Evolutionary conservation across 2,888 invertebrate species (phyloP).

Genomic region (Caenorhabditis doughertyi): DNA sequence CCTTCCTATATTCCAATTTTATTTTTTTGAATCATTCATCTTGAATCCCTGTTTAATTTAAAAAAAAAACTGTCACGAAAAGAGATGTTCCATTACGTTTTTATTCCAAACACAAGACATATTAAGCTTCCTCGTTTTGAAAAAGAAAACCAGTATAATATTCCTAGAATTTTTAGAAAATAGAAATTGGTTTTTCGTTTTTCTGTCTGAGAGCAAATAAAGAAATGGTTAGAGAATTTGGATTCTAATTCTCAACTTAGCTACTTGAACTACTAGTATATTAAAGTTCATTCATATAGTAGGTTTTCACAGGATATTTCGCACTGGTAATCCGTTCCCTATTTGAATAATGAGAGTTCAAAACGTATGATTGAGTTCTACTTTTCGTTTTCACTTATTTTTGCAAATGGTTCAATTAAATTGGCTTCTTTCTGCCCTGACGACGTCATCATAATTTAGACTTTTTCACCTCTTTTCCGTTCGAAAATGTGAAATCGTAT

Average conservation of each 20-base stretch:
- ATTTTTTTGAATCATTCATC: neutral
- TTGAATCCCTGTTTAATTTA: neutral
- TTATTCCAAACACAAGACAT: too few species aligned
- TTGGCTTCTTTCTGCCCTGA: neutral
- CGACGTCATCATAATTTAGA: neutral
- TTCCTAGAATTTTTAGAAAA: neutral
- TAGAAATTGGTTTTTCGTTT: neutral
- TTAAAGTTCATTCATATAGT: too few species aligned
- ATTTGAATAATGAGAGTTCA: neutral
- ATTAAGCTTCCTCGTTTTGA: too few species aligned
- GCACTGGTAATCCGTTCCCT: too few species aligned
- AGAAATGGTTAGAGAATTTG: neutral
- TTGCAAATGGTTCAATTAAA: slow-evolving; percentile 25
- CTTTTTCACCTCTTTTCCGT: neutral
- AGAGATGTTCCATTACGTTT: too few species aligned
- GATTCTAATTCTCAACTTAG: too few species aligned
- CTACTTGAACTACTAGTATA: too few species aligned
- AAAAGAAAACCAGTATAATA: neutral
- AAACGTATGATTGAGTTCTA: slow-evolving; percentile 7
- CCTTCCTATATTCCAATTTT: too few species aligned
- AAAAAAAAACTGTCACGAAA: too few species aligned
- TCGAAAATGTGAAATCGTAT: neutral
- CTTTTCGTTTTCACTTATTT: neutral
- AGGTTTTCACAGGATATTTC: too few species aligned
- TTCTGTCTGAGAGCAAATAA: neutral